phyloP scores from a whole-genome alignment of 2,797 vertebrate species.

The Microhierax caerulescens region DNA sequence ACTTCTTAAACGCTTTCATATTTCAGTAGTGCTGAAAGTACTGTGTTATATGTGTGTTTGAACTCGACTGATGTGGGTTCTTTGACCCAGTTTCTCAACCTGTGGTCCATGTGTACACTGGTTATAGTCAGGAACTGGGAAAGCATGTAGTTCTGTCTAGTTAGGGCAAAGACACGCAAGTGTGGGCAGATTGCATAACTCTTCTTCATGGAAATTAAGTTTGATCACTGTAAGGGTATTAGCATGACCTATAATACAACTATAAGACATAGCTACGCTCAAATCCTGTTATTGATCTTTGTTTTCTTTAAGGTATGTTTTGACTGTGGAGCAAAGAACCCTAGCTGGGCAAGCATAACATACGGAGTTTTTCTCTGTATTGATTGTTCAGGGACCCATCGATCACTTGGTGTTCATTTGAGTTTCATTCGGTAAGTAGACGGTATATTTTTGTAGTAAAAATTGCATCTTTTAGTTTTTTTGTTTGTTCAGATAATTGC shows the following conservation, averaged over 20 bases:
- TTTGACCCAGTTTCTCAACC: not conserved
- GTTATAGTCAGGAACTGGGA: not conserved
- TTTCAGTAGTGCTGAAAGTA: not conserved
- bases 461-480: not conserved
- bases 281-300: not conserved
- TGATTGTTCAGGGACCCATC: conserved; percentile 92
- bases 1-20: not conserved
- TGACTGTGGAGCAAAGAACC: conserved; percentile 93
- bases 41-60: not conserved
- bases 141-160: not conserved
- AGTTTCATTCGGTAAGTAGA: conserved; percentile 88
- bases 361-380: conserved; percentile 97
- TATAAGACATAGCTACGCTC: not conserved
- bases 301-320: conserved; percentile 84
- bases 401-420: conserved; percentile 94
- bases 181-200: not conserved
- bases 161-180: not conserved
- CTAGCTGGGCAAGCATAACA: conserved; percentile 97
- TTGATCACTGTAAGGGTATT: not conserved
- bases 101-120: not conserved
- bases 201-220: not conserved
- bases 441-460: not conserved
- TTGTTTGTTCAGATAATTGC: not conserved
- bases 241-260: not conserved
- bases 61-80: not conserved